These are phyloP conservation scores for Drosophila kanekoi DNA, from an alignment of 2,888 invertebrate genomes.

Conservation along the genomic window DNA sequence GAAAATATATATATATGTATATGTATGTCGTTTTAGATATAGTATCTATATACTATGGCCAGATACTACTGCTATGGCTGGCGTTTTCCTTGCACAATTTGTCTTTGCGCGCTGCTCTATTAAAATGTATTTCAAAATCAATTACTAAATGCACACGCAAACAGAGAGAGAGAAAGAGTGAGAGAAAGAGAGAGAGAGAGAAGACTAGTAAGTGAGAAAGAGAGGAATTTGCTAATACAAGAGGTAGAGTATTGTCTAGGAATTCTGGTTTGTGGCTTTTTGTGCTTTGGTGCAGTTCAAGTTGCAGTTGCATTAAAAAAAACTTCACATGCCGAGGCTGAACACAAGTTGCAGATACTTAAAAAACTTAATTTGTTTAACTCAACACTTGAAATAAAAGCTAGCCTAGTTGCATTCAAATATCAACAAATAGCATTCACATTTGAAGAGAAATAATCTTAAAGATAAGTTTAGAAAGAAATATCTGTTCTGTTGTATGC, in stretches of 20 bases:
- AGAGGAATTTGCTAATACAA: conserved; percentile 1
- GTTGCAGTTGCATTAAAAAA: conserved; percentile 41
- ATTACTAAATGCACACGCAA: conserved; percentile 50
- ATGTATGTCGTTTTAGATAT: conserved; percentile 1
- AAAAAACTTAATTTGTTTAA: conserved; percentile 58
- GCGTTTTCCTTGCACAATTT: conserved; percentile 25
- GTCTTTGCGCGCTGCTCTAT: conserved; percentile 35
- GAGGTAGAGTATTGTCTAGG: conserved; percentile 31
- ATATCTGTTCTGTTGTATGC: conserved; percentile 7
- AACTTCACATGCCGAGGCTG: conserved; percentile 48
- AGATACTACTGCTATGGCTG: conserved; percentile 2
- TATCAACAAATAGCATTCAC: conserved; percentile 19
- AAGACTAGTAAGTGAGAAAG: background rate
- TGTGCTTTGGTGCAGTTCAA: conserved; percentile 22
- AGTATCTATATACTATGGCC: background rate
- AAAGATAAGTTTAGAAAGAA: background rate
- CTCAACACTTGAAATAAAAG: conserved; percentile 40
- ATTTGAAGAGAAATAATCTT: conserved; percentile 3
- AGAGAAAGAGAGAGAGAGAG: too few species aligned
- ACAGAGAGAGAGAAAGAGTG: conserved; percentile 3
- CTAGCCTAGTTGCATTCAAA: conserved; percentile 9
- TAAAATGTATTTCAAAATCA: conserved; percentile 60
- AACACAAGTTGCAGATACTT: conserved; percentile 37
- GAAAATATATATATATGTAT: background rate
- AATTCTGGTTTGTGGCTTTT: conserved; percentile 59